A percentile compares a stretch with the other conserved stretches of the same genome.
These are phyloP conservation scores for Agrypnus murinus DNA, from an alignment of 2,888 invertebrate genomes.

Conservation along the genomic window DNA sequence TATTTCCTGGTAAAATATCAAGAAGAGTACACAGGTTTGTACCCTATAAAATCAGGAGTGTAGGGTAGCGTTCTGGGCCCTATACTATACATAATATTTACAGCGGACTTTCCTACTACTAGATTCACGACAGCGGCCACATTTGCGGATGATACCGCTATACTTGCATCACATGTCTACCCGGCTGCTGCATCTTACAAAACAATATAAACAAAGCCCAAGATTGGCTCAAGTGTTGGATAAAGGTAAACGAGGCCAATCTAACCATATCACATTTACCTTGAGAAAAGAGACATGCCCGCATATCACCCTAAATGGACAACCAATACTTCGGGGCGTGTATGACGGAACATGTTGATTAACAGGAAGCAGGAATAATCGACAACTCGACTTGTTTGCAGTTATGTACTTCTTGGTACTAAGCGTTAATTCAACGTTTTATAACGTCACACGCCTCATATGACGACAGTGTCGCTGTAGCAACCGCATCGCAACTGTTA, in stretches of 20 bases:
- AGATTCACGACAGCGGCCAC: constrained; percentile 39
- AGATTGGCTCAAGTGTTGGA: background rate
- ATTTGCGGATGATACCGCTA: constrained; percentile 36
- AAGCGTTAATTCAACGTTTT: no score
- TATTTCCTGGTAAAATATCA: constrained; percentile 19
- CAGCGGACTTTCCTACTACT: constrained; percentile 35
- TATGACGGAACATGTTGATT: no score
- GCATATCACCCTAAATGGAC: background rate
- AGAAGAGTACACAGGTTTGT: constrained; percentile 15
- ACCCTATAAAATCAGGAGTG: constrained; percentile 4
- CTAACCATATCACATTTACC: background rate
- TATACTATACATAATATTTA: constrained; percentile 13
- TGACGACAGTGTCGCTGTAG: no score
- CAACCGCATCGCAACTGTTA: no score
- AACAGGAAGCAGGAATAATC: no score
- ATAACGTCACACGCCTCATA: no score
- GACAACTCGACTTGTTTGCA: no score
- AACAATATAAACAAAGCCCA: background rate
- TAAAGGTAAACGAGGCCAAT: constrained; percentile 2
- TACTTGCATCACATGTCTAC: no score
- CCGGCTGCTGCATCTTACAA: background rate
- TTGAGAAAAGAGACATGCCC: background rate
- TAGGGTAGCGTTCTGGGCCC: constrained; percentile 18
- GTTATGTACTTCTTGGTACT: no score
- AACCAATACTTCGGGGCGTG: background rate